Evolutionary conservation across 2,888 invertebrate genomes (phyloP).

Genomic region (Athripsodes cinereus): DNA sequence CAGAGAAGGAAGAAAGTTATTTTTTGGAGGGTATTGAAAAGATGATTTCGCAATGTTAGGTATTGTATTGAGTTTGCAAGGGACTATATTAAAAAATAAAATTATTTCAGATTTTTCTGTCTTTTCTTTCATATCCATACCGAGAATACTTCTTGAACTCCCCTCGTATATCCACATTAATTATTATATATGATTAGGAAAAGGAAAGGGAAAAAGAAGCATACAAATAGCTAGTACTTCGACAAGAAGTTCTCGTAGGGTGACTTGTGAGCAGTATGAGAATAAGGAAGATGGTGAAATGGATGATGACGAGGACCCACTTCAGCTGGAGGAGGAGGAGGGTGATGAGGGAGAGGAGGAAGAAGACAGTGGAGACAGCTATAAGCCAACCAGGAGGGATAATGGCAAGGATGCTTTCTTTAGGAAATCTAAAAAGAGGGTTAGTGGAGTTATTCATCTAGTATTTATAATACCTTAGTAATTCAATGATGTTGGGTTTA

Average conservation of each 20-base stretch:
- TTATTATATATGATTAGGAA: conserved; percentile 36
- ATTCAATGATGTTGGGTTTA: no score
- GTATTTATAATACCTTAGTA: no score
- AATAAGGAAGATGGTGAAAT: neutral
- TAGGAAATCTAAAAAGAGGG: conserved; percentile 9
- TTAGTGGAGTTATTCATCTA: neutral
- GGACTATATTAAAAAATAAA: no score
- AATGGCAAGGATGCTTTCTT: conserved; percentile 29
- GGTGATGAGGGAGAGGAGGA: conserved; percentile 27
- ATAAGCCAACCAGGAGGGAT: conserved; percentile 26
- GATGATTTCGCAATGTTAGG: no score
- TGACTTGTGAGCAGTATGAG: conserved; percentile 1
- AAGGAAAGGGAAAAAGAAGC: conserved; percentile 41
- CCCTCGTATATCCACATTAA: no score
- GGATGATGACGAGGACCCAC: neutral
- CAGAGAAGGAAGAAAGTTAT: no score
- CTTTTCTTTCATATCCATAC: no score
- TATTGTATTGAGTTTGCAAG: no score
- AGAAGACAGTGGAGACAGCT: conserved; percentile 26
- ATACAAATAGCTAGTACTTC: conserved; percentile 14
- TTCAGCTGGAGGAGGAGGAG: conserved; percentile 1
- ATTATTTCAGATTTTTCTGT: no score
- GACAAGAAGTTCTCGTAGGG: neutral
- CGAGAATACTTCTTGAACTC: no score
- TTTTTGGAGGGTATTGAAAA: no score